These are phyloP conservation scores for Urosaurus nigricauda DNA, from an alignment of 2,797 vertebrate genomes.

Conservation along the genomic window DNA sequence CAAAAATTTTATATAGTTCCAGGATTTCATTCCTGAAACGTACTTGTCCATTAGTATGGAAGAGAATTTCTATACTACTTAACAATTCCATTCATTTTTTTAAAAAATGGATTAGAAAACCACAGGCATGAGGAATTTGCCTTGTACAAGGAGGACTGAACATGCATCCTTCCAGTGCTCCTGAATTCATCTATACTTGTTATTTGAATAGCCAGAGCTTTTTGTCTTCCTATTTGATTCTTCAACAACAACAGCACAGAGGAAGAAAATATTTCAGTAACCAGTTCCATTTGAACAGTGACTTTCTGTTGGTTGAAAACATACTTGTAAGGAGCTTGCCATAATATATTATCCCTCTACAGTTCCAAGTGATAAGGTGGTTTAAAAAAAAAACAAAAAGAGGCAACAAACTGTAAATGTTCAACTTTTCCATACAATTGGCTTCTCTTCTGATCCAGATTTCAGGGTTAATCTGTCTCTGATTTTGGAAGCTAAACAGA, in stretches of 20 bases:
- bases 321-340: no score
- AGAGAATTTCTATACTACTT: no score
- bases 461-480: no score
- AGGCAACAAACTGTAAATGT: no score
- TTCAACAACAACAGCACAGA: neutral
- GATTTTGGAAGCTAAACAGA: no score
- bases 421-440: no score
- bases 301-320: no score
- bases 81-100: neutral
- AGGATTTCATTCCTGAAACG: neutral
- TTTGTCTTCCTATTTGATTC: neutral
- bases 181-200: neutral
- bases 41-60: neutral
- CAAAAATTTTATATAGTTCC: neutral
- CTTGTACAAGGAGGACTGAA: neutral
- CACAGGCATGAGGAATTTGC: neutral
- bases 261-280: neutral
- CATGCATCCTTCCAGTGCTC: neutral
- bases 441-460: no score
- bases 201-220: neutral
- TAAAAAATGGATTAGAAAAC: neutral
- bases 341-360: no score
- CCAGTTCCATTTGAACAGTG: neutral
- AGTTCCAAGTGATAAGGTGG: no score
- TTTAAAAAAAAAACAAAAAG: no score